Evolutionary conservation across 2,888 invertebrate genomes (phyloP).

Genomic region (Macrosoma leucophasiata): DNA sequence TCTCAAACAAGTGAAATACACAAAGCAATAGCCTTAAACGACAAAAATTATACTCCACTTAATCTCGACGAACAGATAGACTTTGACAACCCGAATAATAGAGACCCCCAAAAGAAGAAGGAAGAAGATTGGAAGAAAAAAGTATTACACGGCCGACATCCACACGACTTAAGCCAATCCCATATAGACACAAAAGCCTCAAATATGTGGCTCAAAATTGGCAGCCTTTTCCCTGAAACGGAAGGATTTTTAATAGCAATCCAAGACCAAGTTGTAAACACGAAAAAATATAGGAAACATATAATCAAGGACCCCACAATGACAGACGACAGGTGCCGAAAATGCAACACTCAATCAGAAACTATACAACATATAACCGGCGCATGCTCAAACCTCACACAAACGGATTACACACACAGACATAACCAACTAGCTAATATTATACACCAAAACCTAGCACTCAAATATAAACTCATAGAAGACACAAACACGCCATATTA

Average conservation of each 20-base stretch:
- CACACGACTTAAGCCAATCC: constrained; percentile 20
- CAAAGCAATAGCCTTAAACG: no score
- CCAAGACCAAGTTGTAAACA: constrained; percentile 5
- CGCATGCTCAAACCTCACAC: constrained; percentile 7
- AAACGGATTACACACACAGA: constrained; percentile 12
- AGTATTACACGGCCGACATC: constrained; percentile 7
- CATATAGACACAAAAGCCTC: constrained; percentile 18
- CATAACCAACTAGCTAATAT: constrained; percentile 15
- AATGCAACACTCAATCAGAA: constrained; percentile 9
- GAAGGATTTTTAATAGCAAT: constrained; percentile 8
- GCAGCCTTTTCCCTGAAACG: constrained; percentile 10
- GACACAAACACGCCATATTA: constrained; percentile 7
- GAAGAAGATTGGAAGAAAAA: constrained; percentile 4
- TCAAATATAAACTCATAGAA: constrained; percentile 2
- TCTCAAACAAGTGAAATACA: background rate
- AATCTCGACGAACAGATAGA: no score
- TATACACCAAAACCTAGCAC: constrained; percentile 12
- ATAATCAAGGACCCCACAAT: constrained; percentile 3
- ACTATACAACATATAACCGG: constrained; percentile 14
- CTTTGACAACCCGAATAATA: no score
- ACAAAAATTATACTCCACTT: no score
- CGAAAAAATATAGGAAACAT: constrained; percentile 6
- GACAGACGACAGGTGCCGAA: constrained; percentile 6
- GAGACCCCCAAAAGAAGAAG: constrained; percentile 1
- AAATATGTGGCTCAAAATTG: constrained; percentile 15